Evolutionary conservation across 1,140 invertebrate species (phyloP), one percentile per base, ranked within the genome.

Genomic region (Macrostomum lignano): DNA sequence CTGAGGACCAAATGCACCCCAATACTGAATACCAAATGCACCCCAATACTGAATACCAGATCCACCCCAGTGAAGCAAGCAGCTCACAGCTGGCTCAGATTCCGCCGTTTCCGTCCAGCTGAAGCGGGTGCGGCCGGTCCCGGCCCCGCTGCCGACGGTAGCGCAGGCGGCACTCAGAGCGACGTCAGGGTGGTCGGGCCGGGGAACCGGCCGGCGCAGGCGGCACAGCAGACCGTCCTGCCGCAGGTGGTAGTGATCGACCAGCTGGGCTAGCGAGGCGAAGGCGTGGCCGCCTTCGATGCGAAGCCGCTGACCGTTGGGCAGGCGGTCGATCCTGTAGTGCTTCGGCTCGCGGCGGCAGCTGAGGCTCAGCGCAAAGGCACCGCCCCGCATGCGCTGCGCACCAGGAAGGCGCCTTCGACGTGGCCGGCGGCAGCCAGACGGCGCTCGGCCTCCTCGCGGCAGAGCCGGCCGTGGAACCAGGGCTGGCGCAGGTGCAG

Each of bases 361-460:
- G 35, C 58, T 59, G 3, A 64, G 33, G 23, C 57, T 59, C 7
- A 64, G 35, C 7, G 57, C 57, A 48, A 48, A 62, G 15, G 44
- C 46, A 10, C 34, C 38, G 10, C 49, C 42, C 33, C 52, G 48
- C 10, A 45, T 31, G 9, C 32, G 11, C 28, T 54, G 0, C 50
- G 39, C 7, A 55, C 41, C 32, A 33, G 11, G 20, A 33, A 33
- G 10, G 24, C 11, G 10, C 32, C 32, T 19, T 33, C 32, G 11
- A n/a, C 14, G 11, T 19, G 32, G 14, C 32, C 32, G 9, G 32
- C 32, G 17, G 14, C 19, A 14, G 11, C 11, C 15, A 33, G 19
- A 11, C 32, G 10, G 10, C 5, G 4, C 19, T 33, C 32, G 10
- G 32, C 20, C 11, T 33, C 32, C 9, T 25, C 17, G 9, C 32